phyloP scores from a whole-genome alignment of 2,113 vertebrate species.

The Brachypodius melanocephalos region DNA sequence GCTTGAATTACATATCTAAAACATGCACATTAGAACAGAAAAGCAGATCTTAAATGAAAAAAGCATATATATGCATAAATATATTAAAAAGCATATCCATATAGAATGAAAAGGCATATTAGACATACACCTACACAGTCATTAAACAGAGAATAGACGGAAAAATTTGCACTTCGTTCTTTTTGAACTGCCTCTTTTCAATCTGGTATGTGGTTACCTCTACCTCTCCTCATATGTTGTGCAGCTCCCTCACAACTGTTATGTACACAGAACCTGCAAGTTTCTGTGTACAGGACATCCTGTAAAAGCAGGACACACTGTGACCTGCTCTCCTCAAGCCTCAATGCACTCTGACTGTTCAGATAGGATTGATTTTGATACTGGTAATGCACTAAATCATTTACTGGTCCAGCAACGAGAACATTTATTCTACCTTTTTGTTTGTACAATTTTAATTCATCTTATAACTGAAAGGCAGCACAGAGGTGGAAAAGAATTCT shows the following conservation, averaged over 20 bases:
- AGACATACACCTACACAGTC: not conserved
- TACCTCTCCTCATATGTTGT: not conserved
- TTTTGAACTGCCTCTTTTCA: not conserved
- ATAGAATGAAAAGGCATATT: not conserved
- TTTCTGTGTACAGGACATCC: not conserved
- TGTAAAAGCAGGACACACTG: not conserved
- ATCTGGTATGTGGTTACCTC: not conserved
- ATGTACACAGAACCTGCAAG: not conserved
- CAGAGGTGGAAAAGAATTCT: not conserved
- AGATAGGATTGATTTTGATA: not conserved
- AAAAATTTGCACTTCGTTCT: not conserved
- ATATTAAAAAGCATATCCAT: not conserved
- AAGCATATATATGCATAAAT: not conserved
- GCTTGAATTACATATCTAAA: slow-evolving; percentile 56
- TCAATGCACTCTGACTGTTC: not conserved
- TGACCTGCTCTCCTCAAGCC: not conserved
- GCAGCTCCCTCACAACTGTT: not conserved
- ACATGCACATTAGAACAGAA: slow-evolving; percentile 1
- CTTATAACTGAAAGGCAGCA: not conserved
- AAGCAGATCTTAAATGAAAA: not conserved
- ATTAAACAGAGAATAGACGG: not conserved
- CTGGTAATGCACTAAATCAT: not conserved
- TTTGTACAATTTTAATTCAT: not conserved
- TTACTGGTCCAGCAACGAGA: not conserved
- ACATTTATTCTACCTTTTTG: not conserved